phyloP scores from a whole-genome alignment of 2,888 invertebrate species.

The Perizoma flavofasciatum region DNA sequence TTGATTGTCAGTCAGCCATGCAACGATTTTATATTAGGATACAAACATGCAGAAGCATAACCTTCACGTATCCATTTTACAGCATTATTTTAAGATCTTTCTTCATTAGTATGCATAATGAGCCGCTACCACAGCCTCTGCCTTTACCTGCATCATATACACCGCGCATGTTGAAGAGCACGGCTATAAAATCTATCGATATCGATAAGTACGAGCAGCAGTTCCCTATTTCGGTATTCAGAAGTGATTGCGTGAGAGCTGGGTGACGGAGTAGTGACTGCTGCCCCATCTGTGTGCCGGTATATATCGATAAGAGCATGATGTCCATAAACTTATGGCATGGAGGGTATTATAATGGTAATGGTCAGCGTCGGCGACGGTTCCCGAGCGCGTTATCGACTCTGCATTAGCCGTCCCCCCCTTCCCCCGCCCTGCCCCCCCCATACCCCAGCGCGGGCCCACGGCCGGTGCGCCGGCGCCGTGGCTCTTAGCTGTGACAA shows the following conservation, averaged over 20 bases:
- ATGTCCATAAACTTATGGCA: constrained; percentile 26
- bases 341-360: constrained; percentile 44
- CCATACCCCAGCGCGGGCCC: constrained; percentile 22
- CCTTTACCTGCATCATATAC: not conserved
- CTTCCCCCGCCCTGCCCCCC: constrained; percentile 21
- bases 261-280: not conserved
- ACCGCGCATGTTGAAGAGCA: constrained; percentile 4
- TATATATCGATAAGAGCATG: constrained; percentile 23
- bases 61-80: too few relatives aligned
- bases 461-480: constrained; percentile 62
- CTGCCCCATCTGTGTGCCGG: constrained; percentile 10
- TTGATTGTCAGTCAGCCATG: too few relatives aligned
- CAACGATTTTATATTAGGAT: too few relatives aligned
- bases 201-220: not conserved
- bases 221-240: constrained; percentile 5
- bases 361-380: constrained; percentile 52
- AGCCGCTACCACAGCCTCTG: constrained; percentile 2
- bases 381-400: constrained; percentile 66
- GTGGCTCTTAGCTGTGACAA: constrained; percentile 74
- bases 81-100: not conserved
- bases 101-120: constrained; percentile 11
- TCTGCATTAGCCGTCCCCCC: constrained; percentile 50
- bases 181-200: constrained; percentile 11
- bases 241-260: constrained; percentile 7
- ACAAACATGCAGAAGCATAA: too few relatives aligned